Base-by-base conservation (phyloP, 2,888 invertebrate genomes). In the Nebria salina region DNA sequence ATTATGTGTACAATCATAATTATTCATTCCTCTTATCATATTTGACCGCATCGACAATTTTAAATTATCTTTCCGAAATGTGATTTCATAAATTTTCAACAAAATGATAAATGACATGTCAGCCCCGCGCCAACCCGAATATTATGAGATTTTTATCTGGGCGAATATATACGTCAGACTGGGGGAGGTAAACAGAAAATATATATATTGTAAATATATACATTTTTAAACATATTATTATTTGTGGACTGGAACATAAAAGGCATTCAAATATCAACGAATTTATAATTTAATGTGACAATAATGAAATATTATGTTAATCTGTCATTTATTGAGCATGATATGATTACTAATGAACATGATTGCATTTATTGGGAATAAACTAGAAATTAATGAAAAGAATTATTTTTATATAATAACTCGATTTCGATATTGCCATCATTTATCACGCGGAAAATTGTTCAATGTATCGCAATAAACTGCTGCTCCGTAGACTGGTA, bases 61-160 rank as follows among this genome's bases (percentile, higher is more conserved):
- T 70, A 70, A 70, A 70, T 70, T 70, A 26, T 70, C 70, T 70
- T 54, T 11, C 26, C 20, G 70, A 25, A 34, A 26, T 70, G 70
- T 70, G 15, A 68, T 68, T 25, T 70, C 70, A 70, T 70, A 70
- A 25, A 70, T 70, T 70, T 34, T 54, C 54, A 8, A 54, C 20
- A 25, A 70, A 25, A 25, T 70, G 70, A 70, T 70, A 70, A 70
- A 70, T 26, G 70, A 34, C 70, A 70, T 34, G 70, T 70, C 70
- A 70, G 54, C 54, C 54, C 54, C 70, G 7, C 70, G 26, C 26
- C 8, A 70, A 70, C 20, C 20, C 34, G 70, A 15, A 70, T 70
- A 70, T 54, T 54, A 54, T 26, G 70, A 70, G 70, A 26, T 70
- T 70, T 70, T 70, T 70, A 70, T 70, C 70, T 70, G 70, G 54